Evolutionary conservation across 2,113 vertebrate species (phyloP), one percentile per base, ranked within the genome.

Genomic region (Cranoglanis bouderius): DNA sequence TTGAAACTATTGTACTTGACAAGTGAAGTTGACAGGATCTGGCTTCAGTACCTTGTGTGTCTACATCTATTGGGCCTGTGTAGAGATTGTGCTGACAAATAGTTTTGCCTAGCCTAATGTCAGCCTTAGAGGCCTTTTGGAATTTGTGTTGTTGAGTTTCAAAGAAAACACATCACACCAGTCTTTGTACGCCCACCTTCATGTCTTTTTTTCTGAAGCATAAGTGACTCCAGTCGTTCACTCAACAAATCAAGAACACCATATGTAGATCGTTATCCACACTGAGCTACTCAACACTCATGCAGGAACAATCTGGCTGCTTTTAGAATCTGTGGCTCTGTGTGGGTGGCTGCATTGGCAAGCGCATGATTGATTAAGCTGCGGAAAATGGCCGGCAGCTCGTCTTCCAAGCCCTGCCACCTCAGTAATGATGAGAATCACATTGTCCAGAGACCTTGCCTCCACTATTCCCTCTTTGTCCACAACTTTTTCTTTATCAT

Each of bases 401-500:
- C 83, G 88, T 90, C 90, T 93, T 90, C 90, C 91, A 82, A 90
- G 87, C 74, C 70, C 88, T 26, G 88, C 93, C 94, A 92, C 92
- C 90, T 93, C 57, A 53, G 90, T 92, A 93, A 94, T 92, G 88
- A 93, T 85, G 91, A 92, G 92, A 93, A 94, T 92, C 90, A 93
- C 93, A 91, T 94, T 90, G 88, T 88, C 84, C 89, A 86, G 87
- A 61, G 88, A 85, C 86, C 84, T 87, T 55, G 13, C 77, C 85
- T 83, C 85, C 80, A 55, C 72, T 35, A 53, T 4, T 35, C 24
- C 6, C 40, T 90, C 83, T 88, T 84, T 78, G 85, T 91, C 86
- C n/a, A 82, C 90, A 90, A 90, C 90, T 90, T 92, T 91, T 93
- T 92, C 88, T 94, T 95, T 93, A 94, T 93, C 93, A 92, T 94